Percentiles rank a stretch among this genome's conserved stretches.
Evolutionary conservation across 2,888 invertebrate species (phyloP).

Genomic region (Trachelus troglodyta): DNA sequence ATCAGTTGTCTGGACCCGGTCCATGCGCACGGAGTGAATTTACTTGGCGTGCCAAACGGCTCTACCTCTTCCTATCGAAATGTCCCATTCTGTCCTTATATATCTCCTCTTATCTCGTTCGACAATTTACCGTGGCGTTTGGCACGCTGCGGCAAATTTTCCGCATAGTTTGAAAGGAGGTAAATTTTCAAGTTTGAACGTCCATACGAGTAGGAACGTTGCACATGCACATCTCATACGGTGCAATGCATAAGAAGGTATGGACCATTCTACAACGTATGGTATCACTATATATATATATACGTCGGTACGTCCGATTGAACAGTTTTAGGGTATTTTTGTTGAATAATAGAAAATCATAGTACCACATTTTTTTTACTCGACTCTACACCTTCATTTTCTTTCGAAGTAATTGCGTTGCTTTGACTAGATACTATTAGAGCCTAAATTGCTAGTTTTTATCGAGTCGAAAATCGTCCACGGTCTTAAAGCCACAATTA

Average conservation of each 20-base stretch:
- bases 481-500: neutral
- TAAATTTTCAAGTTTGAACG: neutral
- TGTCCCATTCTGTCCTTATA: constrained; percentile 12
- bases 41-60: constrained; percentile 45
- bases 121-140: constrained; percentile 40
- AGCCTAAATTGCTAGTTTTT: neutral
- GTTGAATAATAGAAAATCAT: neutral
- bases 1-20: constrained; percentile 55
- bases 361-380: neutral
- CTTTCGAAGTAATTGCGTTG: neutral
- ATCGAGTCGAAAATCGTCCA: neutral
- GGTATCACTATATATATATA: neutral
- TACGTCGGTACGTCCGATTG: neutral
- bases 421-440: neutral
- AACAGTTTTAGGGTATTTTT: neutral
- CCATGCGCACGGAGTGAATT: constrained; percentile 43
- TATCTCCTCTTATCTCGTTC: constrained; percentile 28
- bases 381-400: neutral
- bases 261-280: neutral
- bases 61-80: constrained; percentile 21
- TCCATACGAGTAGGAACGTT: neutral
- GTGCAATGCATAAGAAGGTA: neutral
- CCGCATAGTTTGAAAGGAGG: constrained; percentile 34
- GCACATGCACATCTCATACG: neutral
- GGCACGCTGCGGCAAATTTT: constrained; percentile 48